These are phyloP conservation scores for Propithecus perrieri DNA, from an alignment of 2,797 vertebrate species.

Conservation along the genomic window DNA sequence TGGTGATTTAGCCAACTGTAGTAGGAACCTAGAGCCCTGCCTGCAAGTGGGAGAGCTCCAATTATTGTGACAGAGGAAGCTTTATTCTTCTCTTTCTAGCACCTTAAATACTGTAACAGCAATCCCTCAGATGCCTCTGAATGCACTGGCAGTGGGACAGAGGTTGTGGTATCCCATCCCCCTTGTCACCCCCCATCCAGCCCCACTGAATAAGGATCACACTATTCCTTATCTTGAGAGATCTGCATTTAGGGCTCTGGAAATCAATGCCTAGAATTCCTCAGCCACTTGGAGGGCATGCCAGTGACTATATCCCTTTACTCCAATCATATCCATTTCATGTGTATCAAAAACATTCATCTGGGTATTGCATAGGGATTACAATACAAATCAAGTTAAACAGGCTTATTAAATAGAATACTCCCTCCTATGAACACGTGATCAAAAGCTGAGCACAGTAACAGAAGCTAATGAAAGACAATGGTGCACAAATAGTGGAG, in stretches of 20 bases:
- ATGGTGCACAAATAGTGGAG: not conserved
- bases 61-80: not conserved
- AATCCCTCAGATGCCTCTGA: not conserved
- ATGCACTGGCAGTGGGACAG: not conserved
- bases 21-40: not conserved
- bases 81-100: not conserved
- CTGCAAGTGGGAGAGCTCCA: not conserved
- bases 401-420: slow-evolving; percentile 39
- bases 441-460: not conserved
- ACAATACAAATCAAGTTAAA: slow-evolving; percentile 34
- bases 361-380: not conserved
- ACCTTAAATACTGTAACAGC: not conserved
- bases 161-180: not conserved
- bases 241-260: slow-evolving; percentile 6
- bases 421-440: not conserved
- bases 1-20: not conserved
- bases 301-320: not conserved
- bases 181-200: not conserved
- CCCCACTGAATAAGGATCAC: not conserved
- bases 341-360: slow-evolving; percentile 55
- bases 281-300: not conserved
- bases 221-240: not conserved
- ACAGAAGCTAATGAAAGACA: slow-evolving; percentile 9
- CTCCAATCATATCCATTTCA: slow-evolving; percentile 7
- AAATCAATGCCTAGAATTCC: slow-evolving; percentile 33